These are phyloP conservation scores for Heliconius himera DNA, from an alignment of 1,140 invertebrate genomes.

Conservation along the genomic window DNA sequence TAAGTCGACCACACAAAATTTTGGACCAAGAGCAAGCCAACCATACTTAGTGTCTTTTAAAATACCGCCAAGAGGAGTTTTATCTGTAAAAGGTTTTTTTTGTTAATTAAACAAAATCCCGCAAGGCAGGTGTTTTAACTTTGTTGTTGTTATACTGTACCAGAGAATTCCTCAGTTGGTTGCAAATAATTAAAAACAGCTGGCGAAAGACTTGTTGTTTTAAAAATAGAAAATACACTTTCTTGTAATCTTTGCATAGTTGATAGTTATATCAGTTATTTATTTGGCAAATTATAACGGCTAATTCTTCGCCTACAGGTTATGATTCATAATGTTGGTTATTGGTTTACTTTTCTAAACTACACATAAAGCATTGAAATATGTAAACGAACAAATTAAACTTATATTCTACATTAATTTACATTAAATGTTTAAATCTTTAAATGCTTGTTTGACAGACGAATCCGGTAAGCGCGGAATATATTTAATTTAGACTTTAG, in stretches of 20 bases:
- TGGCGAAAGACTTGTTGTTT: constrained; percentile 74
- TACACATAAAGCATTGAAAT: background rate
- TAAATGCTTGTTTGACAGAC: constrained; percentile 22
- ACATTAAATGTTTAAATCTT: constrained; percentile 13
- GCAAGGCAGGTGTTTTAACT: background rate
- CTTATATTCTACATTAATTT: constrained; percentile 29
- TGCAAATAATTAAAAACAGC: constrained; percentile 77
- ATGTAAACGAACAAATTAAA: constrained; percentile 5
- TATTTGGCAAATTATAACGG: constrained; percentile 21
- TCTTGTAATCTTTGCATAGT: constrained; percentile 75
- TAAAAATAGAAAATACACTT: constrained; percentile 73
- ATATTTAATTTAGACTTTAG: constrained; percentile 24
- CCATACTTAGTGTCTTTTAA: constrained; percentile 74
- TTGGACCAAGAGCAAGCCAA: constrained; percentile 83
- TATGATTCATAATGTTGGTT: constrained; percentile 28
- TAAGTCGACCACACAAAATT: constrained; percentile 83
- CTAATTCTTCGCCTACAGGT: constrained; percentile 27
- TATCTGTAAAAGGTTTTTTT: constrained; percentile 51
- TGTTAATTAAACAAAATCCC: background rate
- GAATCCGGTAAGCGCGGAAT: constrained; percentile 28
- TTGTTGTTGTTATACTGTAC: constrained; percentile 48
- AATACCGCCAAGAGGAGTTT: constrained; percentile 67
- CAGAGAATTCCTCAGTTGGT: constrained; percentile 65
- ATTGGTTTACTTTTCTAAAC: constrained; percentile 13
- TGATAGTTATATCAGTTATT: constrained; percentile 1